Base-by-base conservation (phyloP, 1,140 invertebrate species). In the Cydia splendana region DNA sequence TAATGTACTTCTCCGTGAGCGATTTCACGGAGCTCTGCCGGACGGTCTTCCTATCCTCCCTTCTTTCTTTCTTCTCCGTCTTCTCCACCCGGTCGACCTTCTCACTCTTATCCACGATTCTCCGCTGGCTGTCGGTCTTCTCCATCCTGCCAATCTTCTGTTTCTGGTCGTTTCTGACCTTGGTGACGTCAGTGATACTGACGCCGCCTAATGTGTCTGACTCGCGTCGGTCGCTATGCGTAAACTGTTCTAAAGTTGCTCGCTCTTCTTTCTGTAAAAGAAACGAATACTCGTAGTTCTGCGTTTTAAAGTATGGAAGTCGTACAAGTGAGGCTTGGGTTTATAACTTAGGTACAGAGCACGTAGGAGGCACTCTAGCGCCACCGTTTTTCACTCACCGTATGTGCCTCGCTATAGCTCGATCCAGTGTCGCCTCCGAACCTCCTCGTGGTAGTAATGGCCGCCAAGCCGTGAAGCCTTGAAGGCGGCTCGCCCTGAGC, bases 1-100 rank as follows among this genome's bases (percentile, higher is more conserved):
- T 95, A 84, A 96, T 95, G 83, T 96, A 96, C 89, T 96, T 96
- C 84, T 96, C 95, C 10, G 95, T 96, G 57, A 96, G 93, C 42
- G 95, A 95, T 85, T 95, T 95, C 0, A 96, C 95, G 0, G 96
- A 96, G 69, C 95, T 95, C 78, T 94, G 94, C 67, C 95, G 92
- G 7, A 94, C 94, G n/a, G 95, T 92, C 84, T 94, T 94, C 53
- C 84, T 85, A 18, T 91, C 89, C 71, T 84, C 83, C 73, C 83
- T 76, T 77, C 80, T 78, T 15, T 69, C 74, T 13, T 85, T 80
- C 65, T 75, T 76, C 76, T 67, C 65, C 73, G 75, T 53, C 67
- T 76, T 15, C 18, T 82, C 28, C 53, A 78, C 73, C 62, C 42
- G 4, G 18, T 69, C 48, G n/a, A 67, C 6, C 74, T n/a, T 34